Evolutionary conservation across 2,888 invertebrate species (phyloP).

Genomic region (Cartodere bifasciata): DNA sequence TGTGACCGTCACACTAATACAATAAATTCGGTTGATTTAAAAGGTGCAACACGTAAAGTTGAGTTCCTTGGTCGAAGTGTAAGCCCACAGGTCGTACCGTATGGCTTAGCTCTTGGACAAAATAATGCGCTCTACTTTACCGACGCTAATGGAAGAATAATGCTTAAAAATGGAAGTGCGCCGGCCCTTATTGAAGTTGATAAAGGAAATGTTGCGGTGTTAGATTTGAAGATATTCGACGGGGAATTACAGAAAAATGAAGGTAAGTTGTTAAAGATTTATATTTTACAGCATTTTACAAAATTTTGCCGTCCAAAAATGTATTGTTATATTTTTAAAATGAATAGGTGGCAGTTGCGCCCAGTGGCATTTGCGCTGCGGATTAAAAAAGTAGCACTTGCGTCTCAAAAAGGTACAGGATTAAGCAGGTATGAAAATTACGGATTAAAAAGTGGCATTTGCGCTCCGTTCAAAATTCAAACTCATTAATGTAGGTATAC

Average conservation of each 20-base stretch:
- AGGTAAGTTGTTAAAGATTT: conserved; percentile 35
- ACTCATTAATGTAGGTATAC: too few species aligned
- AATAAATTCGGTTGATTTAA: conserved; percentile 51
- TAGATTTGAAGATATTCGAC: conserved; percentile 56
- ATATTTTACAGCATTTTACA: neutral
- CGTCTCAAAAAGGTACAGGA: too few species aligned
- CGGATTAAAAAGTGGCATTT: too few species aligned
- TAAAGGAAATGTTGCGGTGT: conserved; percentile 49
- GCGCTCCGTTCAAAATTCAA: too few species aligned
- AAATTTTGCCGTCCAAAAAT: conserved; percentile 4
- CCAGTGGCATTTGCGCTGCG: too few species aligned
- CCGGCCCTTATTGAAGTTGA: conserved; percentile 38
- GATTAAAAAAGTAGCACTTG: too few species aligned
- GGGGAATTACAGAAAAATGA: conserved; percentile 40
- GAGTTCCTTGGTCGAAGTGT: too few species aligned
- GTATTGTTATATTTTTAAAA: too few species aligned
- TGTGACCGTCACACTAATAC: conserved; percentile 58
- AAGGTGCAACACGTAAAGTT: conserved; percentile 40
- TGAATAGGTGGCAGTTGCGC: too few species aligned
- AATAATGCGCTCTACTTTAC: conserved; percentile 53
- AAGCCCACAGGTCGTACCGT: too few species aligned
- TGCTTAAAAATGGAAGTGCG: conserved; percentile 38
- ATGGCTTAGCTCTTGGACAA: conserved; percentile 47
- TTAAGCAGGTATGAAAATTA: too few species aligned
- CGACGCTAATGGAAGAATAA: conserved; percentile 51